Base-by-base conservation (phyloP, 1,140 invertebrate species). In the Anastatus disparis region DNA sequence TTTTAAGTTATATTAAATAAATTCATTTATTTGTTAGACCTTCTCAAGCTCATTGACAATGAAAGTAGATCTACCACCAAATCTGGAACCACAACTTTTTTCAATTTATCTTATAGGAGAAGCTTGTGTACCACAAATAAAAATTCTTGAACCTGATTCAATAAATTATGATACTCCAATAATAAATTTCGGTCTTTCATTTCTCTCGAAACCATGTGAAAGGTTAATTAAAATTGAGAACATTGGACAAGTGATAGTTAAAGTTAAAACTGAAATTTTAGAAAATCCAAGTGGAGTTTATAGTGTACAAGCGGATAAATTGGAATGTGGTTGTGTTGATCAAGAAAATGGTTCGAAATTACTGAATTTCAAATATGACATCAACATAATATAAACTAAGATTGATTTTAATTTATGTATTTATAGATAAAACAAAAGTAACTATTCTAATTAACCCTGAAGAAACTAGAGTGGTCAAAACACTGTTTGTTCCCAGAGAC, bases 81-180 rank as follows among this genome's bases (percentile, higher is more conserved):
- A 72, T 55, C 40, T 81, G 7, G 66, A 56, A 20, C 15, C 52
- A 17, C 2, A 29, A 50, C 48, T 4, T 50, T 31, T 70, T 27
- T 17, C 13, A 7, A 44, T 70, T 7, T 3, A 56, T 56, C 38
- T 84, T n/a, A 15, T 65, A 15, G 82, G 82, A 6, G 78, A 82
- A 62, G 66, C 77, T 58, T 81, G 76, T 29, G 71, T 83, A 10
- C 80, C 82, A n/a, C 71, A 80, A 81, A 66, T 83, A n/a, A 48
- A 26, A 17, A 64, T 84, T 12, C 46, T 78, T 0, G 75, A 81
- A 13, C 80, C 81, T 9, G 4, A 26, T 0, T 10, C 52, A 22
- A 44, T 22, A 15, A 44, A 52, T 22, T 59, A 70, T 24, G 44
- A 67, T 7, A 71, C 58, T 38, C 26, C 22, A 38, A 27, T 38